Percentiles rank a stretch among this genome's conserved stretches.
Conservation (phyloP, 2,113 vertebrate species). For the western clawed frog (Xenopus tropicalis) region DNA sequence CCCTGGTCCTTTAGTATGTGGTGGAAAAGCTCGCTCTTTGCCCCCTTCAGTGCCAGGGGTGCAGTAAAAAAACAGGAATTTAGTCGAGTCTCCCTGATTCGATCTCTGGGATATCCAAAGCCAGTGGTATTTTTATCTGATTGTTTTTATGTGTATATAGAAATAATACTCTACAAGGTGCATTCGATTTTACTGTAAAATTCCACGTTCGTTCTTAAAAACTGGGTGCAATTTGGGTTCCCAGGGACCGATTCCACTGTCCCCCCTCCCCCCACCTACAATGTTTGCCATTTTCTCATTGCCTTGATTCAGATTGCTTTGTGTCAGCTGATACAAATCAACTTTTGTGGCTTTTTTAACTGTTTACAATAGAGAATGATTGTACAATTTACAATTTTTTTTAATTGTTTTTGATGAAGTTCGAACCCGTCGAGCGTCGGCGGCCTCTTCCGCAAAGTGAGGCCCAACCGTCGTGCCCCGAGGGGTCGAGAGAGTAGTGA, state of each 20-base stretch:
- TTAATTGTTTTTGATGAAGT: slow-evolving; percentile 84
- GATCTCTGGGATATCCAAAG: slow-evolving; percentile 21
- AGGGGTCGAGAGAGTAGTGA: slow-evolving; percentile 71
- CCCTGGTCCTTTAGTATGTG: slow-evolving; percentile 23
- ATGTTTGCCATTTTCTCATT: slow-evolving; percentile 98
- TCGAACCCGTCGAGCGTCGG: slow-evolving; percentile 49
- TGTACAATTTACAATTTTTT: slow-evolving; percentile 93
- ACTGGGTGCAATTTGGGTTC: not conserved
- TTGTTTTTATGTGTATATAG: not conserved
- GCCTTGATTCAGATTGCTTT: slow-evolving; percentile 94
- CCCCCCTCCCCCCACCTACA: slow-evolving; percentile 70
- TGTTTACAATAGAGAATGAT: slow-evolving; percentile 99
- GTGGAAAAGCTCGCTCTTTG: not conserved
- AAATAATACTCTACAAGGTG: slow-evolving; percentile 14
- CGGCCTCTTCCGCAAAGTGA: not conserved
- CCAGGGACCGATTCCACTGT: not conserved
- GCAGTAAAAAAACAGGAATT: not conserved
- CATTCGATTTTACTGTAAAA: slow-evolving; percentile 21
- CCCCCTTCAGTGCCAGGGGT: not conserved
- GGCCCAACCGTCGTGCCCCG: not conserved
- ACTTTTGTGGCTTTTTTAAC: slow-evolving; percentile 97
- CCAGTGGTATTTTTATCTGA: slow-evolving; percentile 8
- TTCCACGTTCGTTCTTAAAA: slow-evolving; percentile 14
- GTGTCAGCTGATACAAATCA: slow-evolving; percentile 96
- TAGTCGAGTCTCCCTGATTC: not conserved